phyloP scores from a whole-genome alignment of 2,113 vertebrate genomes.

The Cyprinodon variegatus region DNA sequence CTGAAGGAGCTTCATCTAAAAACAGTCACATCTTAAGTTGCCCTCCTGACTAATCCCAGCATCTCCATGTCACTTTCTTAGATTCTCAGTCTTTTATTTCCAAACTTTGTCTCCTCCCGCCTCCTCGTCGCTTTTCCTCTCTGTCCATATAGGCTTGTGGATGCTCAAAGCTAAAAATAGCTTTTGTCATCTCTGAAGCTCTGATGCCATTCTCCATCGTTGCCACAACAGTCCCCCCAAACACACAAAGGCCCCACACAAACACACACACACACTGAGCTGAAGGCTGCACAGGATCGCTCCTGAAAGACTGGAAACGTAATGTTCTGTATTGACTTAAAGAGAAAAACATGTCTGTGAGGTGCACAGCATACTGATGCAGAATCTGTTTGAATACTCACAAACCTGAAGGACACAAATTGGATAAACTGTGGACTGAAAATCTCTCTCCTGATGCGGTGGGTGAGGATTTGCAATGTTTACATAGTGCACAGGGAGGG shows the following conservation, averaged over 20 bases:
- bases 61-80: background rate
- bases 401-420: background rate
- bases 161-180: constrained; percentile 69
- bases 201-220: constrained; percentile 41
- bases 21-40: background rate
- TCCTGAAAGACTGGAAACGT: constrained; percentile 25
- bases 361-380: constrained; percentile 11
- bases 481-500: constrained; percentile 21
- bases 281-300: background rate
- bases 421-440: constrained; percentile 14
- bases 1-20: background rate
- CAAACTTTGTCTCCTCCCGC: background rate
- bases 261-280: background rate
- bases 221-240: constrained; percentile 34
- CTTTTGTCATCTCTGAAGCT: constrained; percentile 57
- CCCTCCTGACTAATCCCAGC: no score
- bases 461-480: constrained; percentile 34
- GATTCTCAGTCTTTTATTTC: background rate
- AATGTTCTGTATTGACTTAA: constrained; percentile 13
- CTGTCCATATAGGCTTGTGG: constrained; percentile 44
- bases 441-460: constrained; percentile 27
- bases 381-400: constrained; percentile 12
- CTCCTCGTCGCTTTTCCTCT: constrained; percentile 29
- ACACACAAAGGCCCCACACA: background rate
- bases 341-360: constrained; percentile 12